These are phyloP conservation scores for Nudaria mundana DNA, from an alignment of 2,888 invertebrate genomes.

Conservation along the genomic window DNA sequence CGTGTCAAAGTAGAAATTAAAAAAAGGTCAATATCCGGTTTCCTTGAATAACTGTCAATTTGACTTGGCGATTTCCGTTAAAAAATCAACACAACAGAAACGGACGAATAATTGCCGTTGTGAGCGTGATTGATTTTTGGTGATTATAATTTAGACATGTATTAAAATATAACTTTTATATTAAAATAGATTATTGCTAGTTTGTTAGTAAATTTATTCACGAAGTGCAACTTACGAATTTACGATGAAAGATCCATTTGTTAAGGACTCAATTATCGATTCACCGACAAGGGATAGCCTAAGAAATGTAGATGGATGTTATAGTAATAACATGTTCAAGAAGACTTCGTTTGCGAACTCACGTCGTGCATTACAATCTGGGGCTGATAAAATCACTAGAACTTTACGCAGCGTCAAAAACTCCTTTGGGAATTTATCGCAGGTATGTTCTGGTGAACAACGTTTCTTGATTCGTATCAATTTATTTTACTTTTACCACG, in stretches of 20 bases:
- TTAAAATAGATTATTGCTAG: conserved; percentile 15
- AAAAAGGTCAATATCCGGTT: no score
- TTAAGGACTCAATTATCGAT: conserved; percentile 66
- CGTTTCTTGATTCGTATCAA: no score
- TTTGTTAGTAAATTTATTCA: conserved; percentile 18
- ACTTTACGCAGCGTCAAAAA: conserved; percentile 84
- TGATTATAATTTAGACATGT: conserved; percentile 39
- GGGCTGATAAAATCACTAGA: conserved; percentile 85
- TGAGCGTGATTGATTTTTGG: conserved; percentile 36
- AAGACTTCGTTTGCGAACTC: conserved; percentile 81
- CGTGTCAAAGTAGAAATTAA: no score
- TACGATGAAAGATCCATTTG: conserved; percentile 73
- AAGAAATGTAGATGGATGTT: conserved; percentile 69
- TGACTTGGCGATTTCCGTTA: no score
- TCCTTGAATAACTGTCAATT: no score
- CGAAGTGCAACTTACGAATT: conserved; percentile 19
- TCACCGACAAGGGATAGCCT: conserved; percentile 67
- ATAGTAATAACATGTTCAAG: conserved; percentile 68
- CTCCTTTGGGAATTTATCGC: conserved; percentile 84
- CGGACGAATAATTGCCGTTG: conserved; percentile 23
- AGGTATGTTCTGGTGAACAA: no score
- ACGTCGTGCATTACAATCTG: conserved; percentile 82
- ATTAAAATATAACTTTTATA: conserved; percentile 35
- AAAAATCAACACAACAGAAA: conserved; percentile 48
- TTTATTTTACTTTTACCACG: no score